Percentiles rank a stretch among this genome's conserved stretches.
Conservation (phyloP, 2,113 vertebrate genomes). For the Vidua macroura region DNA sequence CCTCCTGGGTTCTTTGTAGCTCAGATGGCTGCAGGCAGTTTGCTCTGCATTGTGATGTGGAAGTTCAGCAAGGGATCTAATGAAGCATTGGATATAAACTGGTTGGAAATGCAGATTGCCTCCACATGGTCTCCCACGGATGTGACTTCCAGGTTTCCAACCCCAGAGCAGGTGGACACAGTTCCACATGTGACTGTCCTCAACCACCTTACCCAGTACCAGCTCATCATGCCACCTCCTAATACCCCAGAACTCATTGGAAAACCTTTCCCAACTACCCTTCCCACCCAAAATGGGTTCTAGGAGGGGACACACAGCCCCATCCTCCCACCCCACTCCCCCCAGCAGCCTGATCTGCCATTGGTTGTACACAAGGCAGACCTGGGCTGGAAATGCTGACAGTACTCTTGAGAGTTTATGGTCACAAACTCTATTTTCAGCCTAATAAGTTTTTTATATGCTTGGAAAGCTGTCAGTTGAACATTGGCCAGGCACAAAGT, state of each 20-base stretch:
- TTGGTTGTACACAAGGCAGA: neutral
- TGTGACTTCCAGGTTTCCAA: neutral
- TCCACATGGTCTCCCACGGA: fast-evolving
- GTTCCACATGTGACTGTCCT: neutral
- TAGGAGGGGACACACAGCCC: neutral
- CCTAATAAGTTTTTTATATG: slow-evolving; percentile 67
- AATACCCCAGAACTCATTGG: neutral
- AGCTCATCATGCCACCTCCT: fast-evolving
- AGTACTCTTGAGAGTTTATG: slow-evolving; percentile 28
- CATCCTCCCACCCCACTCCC: neutral
- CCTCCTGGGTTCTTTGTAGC: neutral
- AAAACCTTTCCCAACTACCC: neutral
- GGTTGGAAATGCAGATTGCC: neutral
- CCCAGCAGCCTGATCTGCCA: neutral
- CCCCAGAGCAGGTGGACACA: neutral
- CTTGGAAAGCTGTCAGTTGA: slow-evolving; percentile 67
- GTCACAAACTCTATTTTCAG: slow-evolving; percentile 75
- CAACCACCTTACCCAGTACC: neutral
- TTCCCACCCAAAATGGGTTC: neutral
- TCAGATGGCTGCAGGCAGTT: neutral
- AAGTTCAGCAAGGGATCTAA: neutral
- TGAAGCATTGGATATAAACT: neutral
- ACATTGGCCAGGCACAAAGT: slow-evolving; percentile 66
- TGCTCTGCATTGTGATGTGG: neutral
- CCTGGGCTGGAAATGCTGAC: slow-evolving; percentile 14